Conservation (phyloP, 2,888 invertebrate species). For the Tipula confusa region DNA sequence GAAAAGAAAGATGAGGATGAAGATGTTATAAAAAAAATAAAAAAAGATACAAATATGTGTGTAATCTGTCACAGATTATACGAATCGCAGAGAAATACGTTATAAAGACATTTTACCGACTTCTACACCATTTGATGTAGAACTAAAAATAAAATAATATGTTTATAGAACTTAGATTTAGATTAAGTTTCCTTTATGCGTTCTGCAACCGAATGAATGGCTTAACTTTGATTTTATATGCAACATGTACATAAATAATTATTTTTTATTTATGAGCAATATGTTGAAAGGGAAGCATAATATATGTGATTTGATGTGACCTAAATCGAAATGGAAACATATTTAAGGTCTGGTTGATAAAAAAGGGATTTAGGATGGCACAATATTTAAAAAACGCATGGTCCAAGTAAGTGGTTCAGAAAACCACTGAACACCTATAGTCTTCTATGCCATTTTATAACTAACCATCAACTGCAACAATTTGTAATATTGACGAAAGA, state of each 20-base stretch:
- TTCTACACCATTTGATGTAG: not conserved
- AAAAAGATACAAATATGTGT: not conserved
- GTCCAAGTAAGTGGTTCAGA: no score
- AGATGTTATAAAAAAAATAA: not conserved
- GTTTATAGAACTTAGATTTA: not conserved
- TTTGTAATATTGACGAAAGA: no score
- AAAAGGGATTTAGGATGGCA: no score
- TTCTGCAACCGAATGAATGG: not conserved
- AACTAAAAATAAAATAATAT: not conserved
- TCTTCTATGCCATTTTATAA: no score
- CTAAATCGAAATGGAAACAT: no score
- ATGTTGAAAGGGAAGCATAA: not conserved
- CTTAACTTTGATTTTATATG: not conserved
- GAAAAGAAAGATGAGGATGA: not conserved
- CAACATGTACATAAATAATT: not conserved
- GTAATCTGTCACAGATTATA: constrained; percentile 25
- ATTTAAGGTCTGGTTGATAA: no score
- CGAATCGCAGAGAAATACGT: not conserved
- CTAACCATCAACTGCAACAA: no score
- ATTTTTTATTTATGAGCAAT: not conserved
- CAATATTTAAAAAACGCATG: no score
- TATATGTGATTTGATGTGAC: not conserved
- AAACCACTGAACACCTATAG: no score
- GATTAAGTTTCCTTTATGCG: not conserved
- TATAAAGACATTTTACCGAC: not conserved